These are phyloP conservation scores for Phlogophora meticulosa DNA, from an alignment of 2,888 invertebrate genomes.

Conservation along the genomic window DNA sequence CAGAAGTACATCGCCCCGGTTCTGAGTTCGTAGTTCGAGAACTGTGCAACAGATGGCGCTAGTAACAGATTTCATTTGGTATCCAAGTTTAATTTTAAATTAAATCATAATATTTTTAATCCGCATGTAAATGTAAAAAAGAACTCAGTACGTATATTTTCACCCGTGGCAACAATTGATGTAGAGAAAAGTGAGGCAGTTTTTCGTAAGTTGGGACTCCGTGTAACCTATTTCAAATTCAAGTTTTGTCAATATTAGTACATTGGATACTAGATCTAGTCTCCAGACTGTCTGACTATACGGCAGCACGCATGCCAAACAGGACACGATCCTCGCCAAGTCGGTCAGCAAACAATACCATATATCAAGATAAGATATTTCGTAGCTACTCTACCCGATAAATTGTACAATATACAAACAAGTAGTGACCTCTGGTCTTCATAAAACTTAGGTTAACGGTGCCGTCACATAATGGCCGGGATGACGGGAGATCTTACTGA, in stretches of 20 bases:
- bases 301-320: constrained; percentile 31
- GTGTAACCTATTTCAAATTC: background rate
- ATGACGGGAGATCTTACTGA: too few species aligned
- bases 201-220: background rate
- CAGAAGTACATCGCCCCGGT: constrained; percentile 26
- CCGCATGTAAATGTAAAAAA: too few species aligned
- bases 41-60: constrained; percentile 52
- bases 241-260: constrained; percentile 3
- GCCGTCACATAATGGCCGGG: background rate
- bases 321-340: constrained; percentile 41
- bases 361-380: constrained; percentile 7
- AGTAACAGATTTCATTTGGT: background rate
- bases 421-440: background rate
- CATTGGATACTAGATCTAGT: constrained; percentile 10
- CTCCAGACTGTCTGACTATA: constrained; percentile 27
- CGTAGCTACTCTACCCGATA: background rate
- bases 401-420: background rate
- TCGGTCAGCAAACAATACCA: constrained; percentile 49
- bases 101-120: background rate
- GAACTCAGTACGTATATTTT: too few species aligned
- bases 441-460: background rate
- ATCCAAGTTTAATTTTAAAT: background rate
- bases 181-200: background rate
- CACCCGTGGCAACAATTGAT: background rate
- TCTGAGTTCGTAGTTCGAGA: constrained; percentile 37